Percentiles rank a stretch among this genome's conserved stretches.
Conservation (phyloP, 2,113 vertebrate species). For the Catharus minimus region DNA sequence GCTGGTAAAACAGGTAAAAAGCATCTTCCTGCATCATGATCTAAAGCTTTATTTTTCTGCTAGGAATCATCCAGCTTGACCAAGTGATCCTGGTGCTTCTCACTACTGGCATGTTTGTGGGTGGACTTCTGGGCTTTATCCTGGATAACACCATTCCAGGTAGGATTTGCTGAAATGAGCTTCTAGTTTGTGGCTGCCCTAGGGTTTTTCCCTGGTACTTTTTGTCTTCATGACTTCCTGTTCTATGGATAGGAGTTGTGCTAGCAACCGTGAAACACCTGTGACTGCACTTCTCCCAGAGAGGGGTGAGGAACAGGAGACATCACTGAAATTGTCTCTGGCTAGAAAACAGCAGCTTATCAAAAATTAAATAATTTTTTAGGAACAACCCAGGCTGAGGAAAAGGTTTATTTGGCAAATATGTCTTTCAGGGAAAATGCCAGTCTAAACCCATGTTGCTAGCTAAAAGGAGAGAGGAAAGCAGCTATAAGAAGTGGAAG, state of each 20-base stretch:
- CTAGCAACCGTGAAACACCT: background rate
- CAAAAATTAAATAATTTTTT: background rate
- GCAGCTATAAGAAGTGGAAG: background rate
- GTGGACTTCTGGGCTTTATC: conserved; percentile 89
- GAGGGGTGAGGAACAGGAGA: background rate
- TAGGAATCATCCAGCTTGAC: conserved; percentile 87
- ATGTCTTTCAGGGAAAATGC: background rate
- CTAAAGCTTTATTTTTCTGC: background rate
- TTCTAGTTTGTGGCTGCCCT: background rate
- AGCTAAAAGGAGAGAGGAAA: background rate
- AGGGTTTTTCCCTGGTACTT: background rate
- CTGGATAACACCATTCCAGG: conserved; percentile 96
- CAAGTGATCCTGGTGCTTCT: conserved; percentile 92
- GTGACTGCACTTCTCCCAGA: background rate
- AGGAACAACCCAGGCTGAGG: background rate
- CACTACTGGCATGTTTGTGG: conserved; percentile 96
- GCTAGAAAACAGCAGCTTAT: background rate
- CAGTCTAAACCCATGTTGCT: background rate
- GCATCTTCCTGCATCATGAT: background rate
- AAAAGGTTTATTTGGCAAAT: background rate
- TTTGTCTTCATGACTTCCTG: background rate
- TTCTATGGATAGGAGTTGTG: background rate
- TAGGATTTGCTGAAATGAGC: conserved; percentile 63
- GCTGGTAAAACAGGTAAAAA: background rate
- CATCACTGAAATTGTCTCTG: background rate